Percentiles rank a stretch among this genome's conserved stretches.
These are phyloP conservation scores for Sepiola atlantica DNA, from an alignment of 2,888 invertebrate genomes.

Conservation along the genomic window DNA sequence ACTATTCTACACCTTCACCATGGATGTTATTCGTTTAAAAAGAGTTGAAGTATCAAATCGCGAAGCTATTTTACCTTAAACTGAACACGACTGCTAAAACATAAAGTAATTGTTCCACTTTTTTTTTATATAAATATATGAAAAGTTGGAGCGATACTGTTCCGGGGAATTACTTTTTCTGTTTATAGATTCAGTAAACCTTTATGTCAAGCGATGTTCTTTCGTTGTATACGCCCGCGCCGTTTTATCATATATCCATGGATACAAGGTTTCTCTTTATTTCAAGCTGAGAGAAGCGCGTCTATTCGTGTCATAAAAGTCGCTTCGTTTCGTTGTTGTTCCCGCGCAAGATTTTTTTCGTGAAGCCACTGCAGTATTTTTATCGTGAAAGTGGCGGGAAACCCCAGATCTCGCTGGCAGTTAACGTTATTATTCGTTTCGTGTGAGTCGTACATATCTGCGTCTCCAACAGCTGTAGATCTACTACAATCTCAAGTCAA, in stretches of 20 bases:
- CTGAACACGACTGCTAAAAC: too few species aligned
- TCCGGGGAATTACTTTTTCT: too few species aligned
- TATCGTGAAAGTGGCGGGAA: neutral
- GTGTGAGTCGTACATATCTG: neutral
- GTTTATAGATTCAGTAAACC: too few species aligned
- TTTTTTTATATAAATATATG: too few species aligned
- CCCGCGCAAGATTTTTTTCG: neutral
- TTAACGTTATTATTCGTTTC: neutral
- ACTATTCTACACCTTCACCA: too few species aligned
- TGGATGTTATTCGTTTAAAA: too few species aligned
- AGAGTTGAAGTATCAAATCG: too few species aligned
- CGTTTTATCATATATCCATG: neutral
- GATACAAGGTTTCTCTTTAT: neutral
- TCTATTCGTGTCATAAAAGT: neutral
- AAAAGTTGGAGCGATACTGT: too few species aligned
- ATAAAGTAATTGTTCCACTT: too few species aligned
- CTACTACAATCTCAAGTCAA: neutral
- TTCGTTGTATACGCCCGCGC: too few species aligned
- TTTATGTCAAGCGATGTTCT: too few species aligned
- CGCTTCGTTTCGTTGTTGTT: neutral
- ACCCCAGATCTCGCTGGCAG: neutral
- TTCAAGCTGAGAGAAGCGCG: neutral
- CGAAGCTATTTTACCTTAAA: too few species aligned
- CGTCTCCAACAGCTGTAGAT: neutral
- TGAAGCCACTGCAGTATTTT: neutral